phyloP scores from a whole-genome alignment of 2,888 invertebrate species.

The Drepana falcataria region DNA sequence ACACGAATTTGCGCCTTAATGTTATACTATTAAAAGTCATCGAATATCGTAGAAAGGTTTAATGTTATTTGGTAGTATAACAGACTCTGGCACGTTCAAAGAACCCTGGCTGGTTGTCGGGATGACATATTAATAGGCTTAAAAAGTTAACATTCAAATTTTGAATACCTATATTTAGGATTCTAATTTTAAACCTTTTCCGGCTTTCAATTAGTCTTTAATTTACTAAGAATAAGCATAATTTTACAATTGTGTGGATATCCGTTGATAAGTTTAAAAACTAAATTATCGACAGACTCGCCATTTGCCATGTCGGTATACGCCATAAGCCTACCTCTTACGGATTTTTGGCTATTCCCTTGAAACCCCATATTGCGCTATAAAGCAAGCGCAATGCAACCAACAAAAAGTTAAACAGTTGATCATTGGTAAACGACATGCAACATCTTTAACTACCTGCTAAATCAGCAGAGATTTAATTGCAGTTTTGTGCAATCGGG shows the following conservation, averaged over 20 bases:
- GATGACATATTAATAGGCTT: background rate
- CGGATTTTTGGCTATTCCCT: no score
- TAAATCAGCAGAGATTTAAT: background rate
- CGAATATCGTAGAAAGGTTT: background rate
- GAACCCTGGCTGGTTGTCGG: background rate
- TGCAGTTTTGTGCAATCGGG: background rate
- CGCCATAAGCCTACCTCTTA: no score
- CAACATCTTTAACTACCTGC: background rate
- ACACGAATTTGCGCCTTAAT: slow-evolving; percentile 1
- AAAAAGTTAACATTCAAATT: background rate
- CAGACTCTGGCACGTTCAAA: background rate
- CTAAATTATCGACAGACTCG: no score
- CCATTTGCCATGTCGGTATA: no score
- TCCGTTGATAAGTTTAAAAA: no score
- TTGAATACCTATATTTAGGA: background rate
- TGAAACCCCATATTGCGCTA: no score
- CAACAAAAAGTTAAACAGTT: background rate
- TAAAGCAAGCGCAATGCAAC: background rate
- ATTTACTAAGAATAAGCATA: no score
- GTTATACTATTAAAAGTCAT: background rate
- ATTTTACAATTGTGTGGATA: no score
- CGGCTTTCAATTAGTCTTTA: no score
- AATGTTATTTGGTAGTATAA: background rate
- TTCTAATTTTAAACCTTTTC: background rate
- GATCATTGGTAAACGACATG: background rate